Evolutionary conservation across 2,113 vertebrate species (phyloP), one percentile per base, ranked within the genome.

Genomic region (Leptocoma aspasia): DNA sequence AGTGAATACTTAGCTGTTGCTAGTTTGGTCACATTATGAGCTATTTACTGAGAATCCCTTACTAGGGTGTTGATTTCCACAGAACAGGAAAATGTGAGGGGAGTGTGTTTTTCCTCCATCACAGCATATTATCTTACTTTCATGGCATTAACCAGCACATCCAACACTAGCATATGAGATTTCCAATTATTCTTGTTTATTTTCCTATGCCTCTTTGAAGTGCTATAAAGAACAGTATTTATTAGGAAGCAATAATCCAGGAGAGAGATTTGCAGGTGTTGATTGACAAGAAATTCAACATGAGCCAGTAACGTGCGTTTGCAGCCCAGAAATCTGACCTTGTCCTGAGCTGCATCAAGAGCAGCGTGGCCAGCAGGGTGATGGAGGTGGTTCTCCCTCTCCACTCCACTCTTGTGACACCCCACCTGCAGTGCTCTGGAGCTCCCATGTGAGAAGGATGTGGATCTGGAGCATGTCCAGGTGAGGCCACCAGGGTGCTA

Each of bases 271-370:
- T 69, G 47, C 1, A 0, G 47, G 35, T 54, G 41, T 54, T 61
- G 47, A 35, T 42, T 76, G 47, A 49, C 26, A 13, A n/a, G 63
- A 47, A 82, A n/a, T 28, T 76, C 54, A 31, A 15, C 39, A 18
- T 2, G 20, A 75, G 20, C 77, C 4, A 2, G 5, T 11, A 75
- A 15, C 0, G 3, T 53, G 70, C 0, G 1, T 68, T 60, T 89
- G 45, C 24, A 71, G 39, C n/a, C 65, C 56, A 68, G 47, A 68
- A 60, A n/a, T 28, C 23, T 10, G 3, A 6, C 30, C 18, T 66
- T 17, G 28, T 39, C 39, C 61, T 68, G 53, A 23, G 69, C 53
- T 82, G 45, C 39, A 39, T 24, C 39, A 14, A 10, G n/a, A 59
- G 33, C 53, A 53, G 39, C 0, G 1, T 45, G 63, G 45, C 28